A percentile compares a stretch with the other conserved stretches of the same genome.
These are phyloP conservation scores for Anoura caudifer DNA, from an alignment of 2,113 vertebrate genomes.

Conservation along the genomic window DNA sequence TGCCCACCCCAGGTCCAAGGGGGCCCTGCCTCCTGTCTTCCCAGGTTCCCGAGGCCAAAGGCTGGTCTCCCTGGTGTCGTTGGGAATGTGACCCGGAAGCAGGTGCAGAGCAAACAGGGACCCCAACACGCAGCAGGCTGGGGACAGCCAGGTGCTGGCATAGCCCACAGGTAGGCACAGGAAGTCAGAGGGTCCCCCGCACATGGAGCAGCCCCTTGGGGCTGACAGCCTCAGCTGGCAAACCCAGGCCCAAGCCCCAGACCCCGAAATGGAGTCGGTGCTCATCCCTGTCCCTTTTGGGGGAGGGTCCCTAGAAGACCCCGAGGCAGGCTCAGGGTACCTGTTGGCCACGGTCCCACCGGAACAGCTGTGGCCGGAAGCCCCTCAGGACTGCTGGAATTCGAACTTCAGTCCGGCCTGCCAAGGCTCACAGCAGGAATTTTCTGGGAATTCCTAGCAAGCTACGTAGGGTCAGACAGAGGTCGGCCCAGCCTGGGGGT, in stretches of 20 bases:
- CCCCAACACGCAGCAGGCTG: background rate
- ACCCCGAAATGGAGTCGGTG: accelerated
- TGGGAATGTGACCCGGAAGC: background rate
- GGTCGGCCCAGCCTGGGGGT: background rate
- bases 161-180: background rate
- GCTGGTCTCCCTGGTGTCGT: accelerated
- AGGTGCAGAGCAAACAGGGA: background rate
- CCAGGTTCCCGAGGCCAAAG: background rate
- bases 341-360: background rate
- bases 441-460: constrained; percentile 51
- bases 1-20: accelerated
- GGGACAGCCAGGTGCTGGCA: accelerated
- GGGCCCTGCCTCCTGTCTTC: background rate
- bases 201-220: accelerated
- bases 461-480: background rate
- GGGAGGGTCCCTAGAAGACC: background rate
- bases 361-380: background rate
- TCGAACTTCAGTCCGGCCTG: background rate
- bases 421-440: background rate
- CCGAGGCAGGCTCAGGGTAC: background rate
- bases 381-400: background rate
- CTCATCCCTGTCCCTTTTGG: background rate
- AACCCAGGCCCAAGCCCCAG: background rate
- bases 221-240: accelerated
- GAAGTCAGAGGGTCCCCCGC: accelerated